Conservation (phyloP, 1,140 invertebrate genomes). For the Anoplophora glabripennis region DNA sequence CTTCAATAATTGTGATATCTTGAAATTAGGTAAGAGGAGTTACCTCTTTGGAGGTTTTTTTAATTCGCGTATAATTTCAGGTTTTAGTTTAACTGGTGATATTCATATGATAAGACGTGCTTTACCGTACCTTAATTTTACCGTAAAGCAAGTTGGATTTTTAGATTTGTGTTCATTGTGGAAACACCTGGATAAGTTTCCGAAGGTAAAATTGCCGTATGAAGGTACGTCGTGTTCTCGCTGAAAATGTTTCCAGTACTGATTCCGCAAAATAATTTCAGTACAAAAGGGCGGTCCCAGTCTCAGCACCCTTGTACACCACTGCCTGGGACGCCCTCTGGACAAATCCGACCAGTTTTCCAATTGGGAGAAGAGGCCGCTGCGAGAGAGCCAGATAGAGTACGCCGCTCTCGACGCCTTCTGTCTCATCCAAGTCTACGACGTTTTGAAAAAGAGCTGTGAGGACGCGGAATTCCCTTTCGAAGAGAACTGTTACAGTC, state of each 20-base stretch:
- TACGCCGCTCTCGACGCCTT: slow-evolving; percentile 83
- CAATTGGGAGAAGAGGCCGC: slow-evolving; percentile 80
- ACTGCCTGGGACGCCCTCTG: slow-evolving; percentile 68
- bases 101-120: slow-evolving; percentile 56
- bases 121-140: slow-evolving; percentile 54
- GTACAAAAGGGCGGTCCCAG: slow-evolving; percentile 48
- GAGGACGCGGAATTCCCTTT: slow-evolving; percentile 56
- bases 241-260: neutral
- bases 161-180: slow-evolving; percentile 56
- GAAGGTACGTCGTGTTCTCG: slow-evolving; percentile 37
- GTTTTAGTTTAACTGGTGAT: slow-evolving; percentile 60
- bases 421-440: slow-evolving; percentile 74
- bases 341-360: slow-evolving; percentile 84
- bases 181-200: slow-evolving; percentile 53
- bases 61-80: slow-evolving; percentile 40
- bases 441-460: slow-evolving; percentile 54
- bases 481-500: slow-evolving; percentile 57
- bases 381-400: slow-evolving; percentile 68
- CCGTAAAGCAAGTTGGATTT: slow-evolving; percentile 49
- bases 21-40: slow-evolving; percentile 64
- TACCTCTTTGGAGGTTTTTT: too few relatives aligned
- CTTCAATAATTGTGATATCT: slow-evolving; percentile 65
- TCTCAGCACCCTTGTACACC: slow-evolving; percentile 68
- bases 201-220: slow-evolving; percentile 54
- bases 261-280: slow-evolving; percentile 9